Evolutionary conservation across 2,797 vertebrate species (phyloP), one percentile per base, ranked within the genome.

Genomic region (Clarias platycephalus): DNA sequence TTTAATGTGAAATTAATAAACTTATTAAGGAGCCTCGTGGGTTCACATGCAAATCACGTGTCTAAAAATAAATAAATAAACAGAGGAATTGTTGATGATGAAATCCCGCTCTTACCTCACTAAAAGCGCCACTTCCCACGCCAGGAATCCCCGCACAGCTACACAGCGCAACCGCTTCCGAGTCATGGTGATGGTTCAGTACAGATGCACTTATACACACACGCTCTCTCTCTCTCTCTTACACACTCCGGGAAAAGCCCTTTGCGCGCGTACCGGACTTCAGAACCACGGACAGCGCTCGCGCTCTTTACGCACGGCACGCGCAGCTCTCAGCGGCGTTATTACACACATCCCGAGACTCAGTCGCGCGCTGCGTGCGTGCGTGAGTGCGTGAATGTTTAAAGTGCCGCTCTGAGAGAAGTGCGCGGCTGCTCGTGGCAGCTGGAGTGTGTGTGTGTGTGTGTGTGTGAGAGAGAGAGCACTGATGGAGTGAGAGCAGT

Each of bases 221-320:
- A n/a, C n/a, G n/a, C n/a, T n/a, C n/a, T n/a, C n/a, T n/a, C n/a
- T n/a, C n/a, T n/a, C n/a, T n/a, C n/a, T n/a, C n/a, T n/a, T n/a
- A n/a, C n/a, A 74, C 86, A 86, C 86, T 70, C 84, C 49, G 67
- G 66, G 26, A 55, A 57, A 74, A 89, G 83, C 58, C 77, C 60
- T 63, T 82, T 67, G 80, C 81, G 58, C 84, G 74, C 88, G 83
- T 86, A 75, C 74, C 71, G 58, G 83, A 87, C 84, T 88, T 92
- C 91, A 91, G 90, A 44, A 91, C 91, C 87, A 66, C 81, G 91
- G 91, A 92, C 90, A 92, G 90, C 87, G 87, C 89, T 80, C 75
- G 79, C 81, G 57, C 24, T 26, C 66, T 84, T 68, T 83, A 82
- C 81, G 76, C 84, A 74, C 86, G 44, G 18, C 22, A 58, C 76